Evolutionary conservation across 2,797 vertebrate genomes (phyloP).

Genomic region (Natrix natrix): DNA sequence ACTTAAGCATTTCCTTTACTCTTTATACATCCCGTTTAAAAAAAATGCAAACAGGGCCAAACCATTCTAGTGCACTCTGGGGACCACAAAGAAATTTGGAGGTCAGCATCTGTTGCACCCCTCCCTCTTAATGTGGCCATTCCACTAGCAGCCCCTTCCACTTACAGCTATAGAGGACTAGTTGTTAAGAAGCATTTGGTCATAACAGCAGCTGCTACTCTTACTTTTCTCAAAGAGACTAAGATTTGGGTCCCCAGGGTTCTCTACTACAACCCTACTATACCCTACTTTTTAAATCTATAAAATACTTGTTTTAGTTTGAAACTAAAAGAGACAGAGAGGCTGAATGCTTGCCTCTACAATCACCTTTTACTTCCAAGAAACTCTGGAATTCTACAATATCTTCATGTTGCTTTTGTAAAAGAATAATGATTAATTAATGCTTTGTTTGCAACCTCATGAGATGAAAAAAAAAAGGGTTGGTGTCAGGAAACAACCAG

Average conservation of each 20-base stretch:
- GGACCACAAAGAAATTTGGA: background rate
- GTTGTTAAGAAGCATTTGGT: background rate
- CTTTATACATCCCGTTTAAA: background rate
- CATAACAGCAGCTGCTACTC: background rate
- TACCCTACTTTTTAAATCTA: background rate
- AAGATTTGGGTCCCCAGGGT: background rate
- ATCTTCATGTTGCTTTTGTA: background rate
- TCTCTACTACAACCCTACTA: background rate
- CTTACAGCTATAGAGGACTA: background rate
- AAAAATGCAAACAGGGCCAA: background rate
- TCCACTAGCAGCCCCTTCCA: background rate
- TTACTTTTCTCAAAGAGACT: background rate
- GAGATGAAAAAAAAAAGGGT: background rate
- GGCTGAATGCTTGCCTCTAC: background rate
- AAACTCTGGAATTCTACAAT: background rate
- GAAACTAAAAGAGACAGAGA: background rate
- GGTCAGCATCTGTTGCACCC: background rate
- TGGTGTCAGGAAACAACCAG: background rate
- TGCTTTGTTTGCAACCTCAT: background rate
- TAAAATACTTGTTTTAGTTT: background rate
- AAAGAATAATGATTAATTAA: background rate
- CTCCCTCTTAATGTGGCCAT: background rate
- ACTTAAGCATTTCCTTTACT: background rate
- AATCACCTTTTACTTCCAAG: background rate
- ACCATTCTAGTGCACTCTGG: background rate